phyloP scores from a whole-genome alignment of 1,140 invertebrate genomes.

The Rhopalosiphum padi region DNA sequence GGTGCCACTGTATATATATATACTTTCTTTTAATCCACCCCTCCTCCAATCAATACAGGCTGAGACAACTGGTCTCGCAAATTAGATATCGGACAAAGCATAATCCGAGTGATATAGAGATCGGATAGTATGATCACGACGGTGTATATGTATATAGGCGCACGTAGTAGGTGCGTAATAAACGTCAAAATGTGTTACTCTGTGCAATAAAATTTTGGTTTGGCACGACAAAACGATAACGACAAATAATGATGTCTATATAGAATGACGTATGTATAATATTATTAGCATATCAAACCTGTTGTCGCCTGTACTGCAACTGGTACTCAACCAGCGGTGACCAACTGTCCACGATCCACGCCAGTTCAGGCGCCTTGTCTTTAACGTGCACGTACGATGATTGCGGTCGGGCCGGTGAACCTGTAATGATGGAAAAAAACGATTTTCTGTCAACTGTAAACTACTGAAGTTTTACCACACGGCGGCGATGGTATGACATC shows the following conservation, averaged over 20 bases:
- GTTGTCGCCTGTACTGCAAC: conserved; percentile 68
- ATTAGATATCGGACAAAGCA: background rate
- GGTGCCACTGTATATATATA: too few species aligned
- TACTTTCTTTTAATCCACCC: too few species aligned
- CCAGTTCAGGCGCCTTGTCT: conserved; percentile 63
- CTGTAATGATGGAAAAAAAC: background rate
- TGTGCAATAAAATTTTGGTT: background rate
- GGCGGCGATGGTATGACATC: background rate
- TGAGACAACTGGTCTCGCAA: background rate
- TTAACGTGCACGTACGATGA: background rate
- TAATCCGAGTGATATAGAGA: background rate
- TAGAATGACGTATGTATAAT: background rate
- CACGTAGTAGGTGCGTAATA: background rate
- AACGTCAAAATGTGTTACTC: background rate
- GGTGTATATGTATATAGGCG: background rate
- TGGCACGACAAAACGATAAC: too few species aligned
- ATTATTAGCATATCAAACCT: conserved; percentile 58
- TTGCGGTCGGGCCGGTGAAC: background rate
- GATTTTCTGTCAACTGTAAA: background rate
- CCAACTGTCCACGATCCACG: conserved; percentile 81
- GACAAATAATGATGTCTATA: background rate
- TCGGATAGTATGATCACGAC: background rate
- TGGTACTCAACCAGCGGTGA: conserved; percentile 76
- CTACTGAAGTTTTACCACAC: too few species aligned
- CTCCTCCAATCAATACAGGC: too few species aligned